These are phyloP conservation scores for Mirounga angustirostris DNA, from an alignment of 2,113 vertebrate genomes.

Conservation along the genomic window DNA sequence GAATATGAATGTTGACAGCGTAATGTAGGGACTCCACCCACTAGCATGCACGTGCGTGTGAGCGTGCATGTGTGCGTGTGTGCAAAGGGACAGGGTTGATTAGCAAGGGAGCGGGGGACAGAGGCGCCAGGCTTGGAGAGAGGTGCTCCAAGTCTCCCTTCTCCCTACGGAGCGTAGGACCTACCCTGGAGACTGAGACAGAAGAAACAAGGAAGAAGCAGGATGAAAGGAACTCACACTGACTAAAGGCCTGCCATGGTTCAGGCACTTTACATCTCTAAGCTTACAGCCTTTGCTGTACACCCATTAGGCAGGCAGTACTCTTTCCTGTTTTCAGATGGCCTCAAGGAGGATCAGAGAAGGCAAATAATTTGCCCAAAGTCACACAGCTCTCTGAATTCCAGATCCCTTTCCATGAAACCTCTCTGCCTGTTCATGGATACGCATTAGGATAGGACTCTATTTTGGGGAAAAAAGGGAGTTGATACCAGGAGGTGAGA, in stretches of 20 bases:
- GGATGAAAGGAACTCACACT: neutral
- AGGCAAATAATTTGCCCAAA: slow-evolving; percentile 11
- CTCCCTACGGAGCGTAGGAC: neutral
- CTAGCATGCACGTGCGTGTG: neutral
- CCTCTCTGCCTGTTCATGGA: neutral
- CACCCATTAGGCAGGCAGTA: neutral
- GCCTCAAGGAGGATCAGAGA: neutral
- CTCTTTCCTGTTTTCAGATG: neutral
- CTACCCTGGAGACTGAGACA: neutral
- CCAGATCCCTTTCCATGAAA: neutral
- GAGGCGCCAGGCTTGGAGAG: neutral
- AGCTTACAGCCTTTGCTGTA: neutral
- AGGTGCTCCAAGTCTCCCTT: neutral
- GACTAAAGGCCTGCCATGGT: neutral
- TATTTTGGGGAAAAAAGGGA: neutral
- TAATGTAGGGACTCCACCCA: neutral
- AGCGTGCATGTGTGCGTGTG: neutral
- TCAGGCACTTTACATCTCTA: neutral
- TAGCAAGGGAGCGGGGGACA: neutral
- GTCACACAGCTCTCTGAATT: slow-evolving; percentile 38
- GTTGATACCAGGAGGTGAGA: neutral
- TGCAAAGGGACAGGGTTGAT: neutral
- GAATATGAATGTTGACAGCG: rapidly evolving
- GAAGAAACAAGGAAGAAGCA: neutral
- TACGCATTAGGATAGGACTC: neutral